phyloP scores from a whole-genome alignment of 2,113 vertebrate species.

The Ovis canadensis region DNA sequence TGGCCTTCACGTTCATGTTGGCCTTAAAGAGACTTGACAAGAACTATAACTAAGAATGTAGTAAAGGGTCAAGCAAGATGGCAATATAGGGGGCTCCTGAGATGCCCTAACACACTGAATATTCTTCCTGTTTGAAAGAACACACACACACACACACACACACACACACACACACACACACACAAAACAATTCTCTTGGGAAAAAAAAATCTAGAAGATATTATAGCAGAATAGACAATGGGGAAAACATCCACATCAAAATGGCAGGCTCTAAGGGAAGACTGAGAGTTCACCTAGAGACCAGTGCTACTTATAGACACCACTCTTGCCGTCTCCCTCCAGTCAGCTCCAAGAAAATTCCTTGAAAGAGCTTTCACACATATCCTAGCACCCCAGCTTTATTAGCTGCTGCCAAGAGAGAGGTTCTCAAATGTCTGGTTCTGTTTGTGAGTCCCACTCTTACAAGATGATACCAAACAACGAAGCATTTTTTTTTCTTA shows the following conservation, averaged over 20 bases:
- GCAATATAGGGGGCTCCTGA: background rate
- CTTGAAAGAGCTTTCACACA: background rate
- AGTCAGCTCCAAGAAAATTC: background rate
- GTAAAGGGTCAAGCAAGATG: background rate
- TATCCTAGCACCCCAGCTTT: background rate
- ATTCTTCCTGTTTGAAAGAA: background rate
- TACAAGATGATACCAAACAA: background rate
- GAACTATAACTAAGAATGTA: background rate
- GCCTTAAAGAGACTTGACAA: background rate
- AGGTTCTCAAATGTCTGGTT: background rate
- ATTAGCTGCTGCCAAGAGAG: background rate
- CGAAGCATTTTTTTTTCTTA: background rate
- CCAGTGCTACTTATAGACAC: background rate
- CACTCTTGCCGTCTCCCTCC: background rate
- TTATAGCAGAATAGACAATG: background rate
- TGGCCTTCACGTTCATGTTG: background rate
- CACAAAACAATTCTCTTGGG: background rate
- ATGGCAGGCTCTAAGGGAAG: background rate
- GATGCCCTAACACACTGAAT: background rate
- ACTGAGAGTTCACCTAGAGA: background rate
- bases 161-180: background rate
- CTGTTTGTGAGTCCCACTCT: background rate
- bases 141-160: too few species aligned
- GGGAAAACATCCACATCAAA: background rate
- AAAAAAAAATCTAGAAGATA: background rate